Conservation (phyloP, 2,888 invertebrate species). For the Epinotia brunnichana region DNA sequence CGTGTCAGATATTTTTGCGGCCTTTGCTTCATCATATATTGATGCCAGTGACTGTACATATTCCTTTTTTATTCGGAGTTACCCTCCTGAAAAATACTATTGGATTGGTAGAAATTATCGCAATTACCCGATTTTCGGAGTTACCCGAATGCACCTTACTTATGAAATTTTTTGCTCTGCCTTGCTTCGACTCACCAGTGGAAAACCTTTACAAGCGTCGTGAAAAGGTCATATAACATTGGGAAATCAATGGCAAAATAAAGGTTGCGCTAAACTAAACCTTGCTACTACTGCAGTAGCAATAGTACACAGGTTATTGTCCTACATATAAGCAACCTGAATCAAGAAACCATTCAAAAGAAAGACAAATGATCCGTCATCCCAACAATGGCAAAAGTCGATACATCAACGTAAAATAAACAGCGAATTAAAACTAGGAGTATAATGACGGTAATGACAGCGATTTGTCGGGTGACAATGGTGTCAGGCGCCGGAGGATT, state of each 20-base stretch:
- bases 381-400: slow-evolving; percentile 11
- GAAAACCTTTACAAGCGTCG: too few species aligned
- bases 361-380: slow-evolving; percentile 20
- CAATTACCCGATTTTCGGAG: too few species aligned
- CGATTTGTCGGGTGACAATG: slow-evolving; percentile 26
- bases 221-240: too few species aligned
- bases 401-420: slow-evolving; percentile 27
- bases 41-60: too few species aligned
- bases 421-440: slow-evolving; percentile 24
- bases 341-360: background rate
- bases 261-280: background rate
- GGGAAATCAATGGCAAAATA: background rate
- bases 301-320: background rate
- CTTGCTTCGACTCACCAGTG: too few species aligned
- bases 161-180: too few species aligned
- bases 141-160: too few species aligned
- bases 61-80: too few species aligned
- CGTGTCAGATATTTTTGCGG: too few species aligned
- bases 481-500: slow-evolving; percentile 27
- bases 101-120: too few species aligned
- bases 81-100: too few species aligned
- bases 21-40: too few species aligned
- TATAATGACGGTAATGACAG: slow-evolving; percentile 24
- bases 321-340: slow-evolving; percentile 2
- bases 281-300: background rate